Conservation (phyloP, 2,113 vertebrate genomes). For the Clinocottus analis region DNA sequence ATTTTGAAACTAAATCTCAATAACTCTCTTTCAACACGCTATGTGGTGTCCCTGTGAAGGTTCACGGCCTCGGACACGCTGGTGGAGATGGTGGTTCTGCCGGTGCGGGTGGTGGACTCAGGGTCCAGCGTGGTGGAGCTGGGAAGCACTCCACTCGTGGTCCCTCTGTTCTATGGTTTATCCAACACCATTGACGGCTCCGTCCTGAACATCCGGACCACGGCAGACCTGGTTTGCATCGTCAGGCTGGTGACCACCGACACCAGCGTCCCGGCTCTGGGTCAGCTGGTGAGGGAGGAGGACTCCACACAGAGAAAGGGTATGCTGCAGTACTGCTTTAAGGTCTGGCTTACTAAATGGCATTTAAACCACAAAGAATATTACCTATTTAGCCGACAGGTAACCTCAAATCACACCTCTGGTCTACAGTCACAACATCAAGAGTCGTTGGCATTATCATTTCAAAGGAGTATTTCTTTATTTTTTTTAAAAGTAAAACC, state of each 20-base stretch:
- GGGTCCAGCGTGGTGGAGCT: slow-evolving; percentile 62
- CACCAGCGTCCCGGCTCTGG: slow-evolving; percentile 64
- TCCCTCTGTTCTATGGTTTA: slow-evolving; percentile 78
- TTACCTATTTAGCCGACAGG: neutral
- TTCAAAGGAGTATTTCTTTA: no score
- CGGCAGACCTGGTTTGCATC: slow-evolving; percentile 60
- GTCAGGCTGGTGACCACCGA: slow-evolving; percentile 68
- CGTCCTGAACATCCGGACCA: slow-evolving; percentile 70
- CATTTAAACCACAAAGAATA: neutral
- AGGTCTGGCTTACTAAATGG: neutral
- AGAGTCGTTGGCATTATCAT: neutral
- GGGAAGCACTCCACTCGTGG: slow-evolving; percentile 78
- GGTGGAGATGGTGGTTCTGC: slow-evolving; percentile 78
- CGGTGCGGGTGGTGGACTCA: slow-evolving; percentile 69
- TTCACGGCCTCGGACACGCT: slow-evolving; percentile 82
- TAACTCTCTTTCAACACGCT: neutral
- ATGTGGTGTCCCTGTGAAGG: slow-evolving; percentile 67
- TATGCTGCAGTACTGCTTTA: neutral
- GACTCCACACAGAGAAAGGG: slow-evolving; percentile 71
- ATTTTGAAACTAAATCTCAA: neutral
- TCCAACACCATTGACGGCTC: slow-evolving; percentile 78
- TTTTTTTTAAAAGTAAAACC: neutral
- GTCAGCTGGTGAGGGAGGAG: slow-evolving; percentile 75
- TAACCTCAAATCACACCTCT: neutral
- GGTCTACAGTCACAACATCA: neutral